Evolutionary conservation across 2,888 invertebrate species (phyloP).

Genomic region (Zootermopsis nevadensis): DNA sequence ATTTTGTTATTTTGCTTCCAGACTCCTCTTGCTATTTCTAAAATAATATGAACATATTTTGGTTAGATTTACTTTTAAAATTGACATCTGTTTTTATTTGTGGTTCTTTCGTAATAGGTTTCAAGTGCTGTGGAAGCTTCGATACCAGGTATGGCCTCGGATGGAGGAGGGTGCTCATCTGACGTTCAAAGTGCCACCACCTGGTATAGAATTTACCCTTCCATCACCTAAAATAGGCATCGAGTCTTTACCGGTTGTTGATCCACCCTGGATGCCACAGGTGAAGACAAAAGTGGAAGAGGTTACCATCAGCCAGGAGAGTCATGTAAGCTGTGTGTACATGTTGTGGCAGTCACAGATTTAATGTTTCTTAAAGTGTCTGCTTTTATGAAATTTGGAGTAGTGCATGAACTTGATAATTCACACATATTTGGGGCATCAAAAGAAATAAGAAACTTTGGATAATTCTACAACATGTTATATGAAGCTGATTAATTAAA

Average conservation of each 20-base stretch:
- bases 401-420: too few relatives aligned
- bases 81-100: too few relatives aligned
- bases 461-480: too few relatives aligned
- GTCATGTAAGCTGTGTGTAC: slow-evolving; percentile 75
- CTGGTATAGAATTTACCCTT: slow-evolving; percentile 98
- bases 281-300: slow-evolving; percentile 99
- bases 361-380: too few relatives aligned
- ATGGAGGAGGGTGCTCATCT: slow-evolving; percentile 98
- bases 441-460: too few relatives aligned
- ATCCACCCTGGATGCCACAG: slow-evolving; percentile 99
- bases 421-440: too few relatives aligned
- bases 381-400: too few relatives aligned
- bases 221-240: slow-evolving; percentile 99
- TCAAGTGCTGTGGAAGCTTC: slow-evolving; percentile 94
- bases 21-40: background rate
- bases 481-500: too few relatives aligned
- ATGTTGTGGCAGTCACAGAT: too few relatives aligned
- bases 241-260: slow-evolving; percentile 92
- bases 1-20: background rate
- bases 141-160: slow-evolving; percentile 98
- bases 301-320: slow-evolving; percentile 97
- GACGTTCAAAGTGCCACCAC: slow-evolving; percentile 98
- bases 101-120: slow-evolving; percentile 68
- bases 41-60: background rate
- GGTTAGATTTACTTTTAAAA: background rate